phyloP scores from a whole-genome alignment of 2,113 vertebrate genomes.

The Synodontis membranacea region DNA sequence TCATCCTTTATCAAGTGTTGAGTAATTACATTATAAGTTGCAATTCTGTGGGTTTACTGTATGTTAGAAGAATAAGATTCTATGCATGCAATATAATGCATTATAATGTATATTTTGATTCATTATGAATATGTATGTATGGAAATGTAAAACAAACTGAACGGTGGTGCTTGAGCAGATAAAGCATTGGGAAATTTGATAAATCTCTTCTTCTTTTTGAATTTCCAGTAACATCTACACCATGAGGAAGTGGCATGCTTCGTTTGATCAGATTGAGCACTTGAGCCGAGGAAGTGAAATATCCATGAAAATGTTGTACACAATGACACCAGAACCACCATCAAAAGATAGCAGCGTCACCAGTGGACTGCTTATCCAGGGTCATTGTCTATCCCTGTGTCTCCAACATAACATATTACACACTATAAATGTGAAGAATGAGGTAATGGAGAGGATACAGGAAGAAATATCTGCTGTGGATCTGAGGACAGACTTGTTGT shows the following conservation, averaged over 20 bases:
- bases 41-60: neutral
- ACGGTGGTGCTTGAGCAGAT: neutral
- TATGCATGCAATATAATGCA: neutral
- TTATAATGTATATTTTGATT: neutral
- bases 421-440: constrained; percentile 14
- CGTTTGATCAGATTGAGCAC: constrained; percentile 51
- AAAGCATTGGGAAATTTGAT: neutral
- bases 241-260: constrained; percentile 38
- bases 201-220: neutral
- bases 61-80: neutral
- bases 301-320: constrained; percentile 53
- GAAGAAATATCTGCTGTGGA: neutral
- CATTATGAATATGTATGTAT: neutral
- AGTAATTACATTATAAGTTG: too few species aligned
- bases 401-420: constrained; percentile 54
- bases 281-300: constrained; percentile 49
- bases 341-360: constrained; percentile 60
- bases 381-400: constrained; percentile 63
- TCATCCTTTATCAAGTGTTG: too few species aligned
- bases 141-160: neutral
- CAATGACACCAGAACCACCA: constrained; percentile 60
- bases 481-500: neutral
- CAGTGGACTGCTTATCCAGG: constrained; percentile 59
- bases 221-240: constrained; percentile 20
- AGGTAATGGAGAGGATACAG: neutral